A percentile compares a stretch with the other conserved stretches of the same genome.
Conservation (phyloP, 2,888 invertebrate species). For the Cataglyphis albicans region DNA sequence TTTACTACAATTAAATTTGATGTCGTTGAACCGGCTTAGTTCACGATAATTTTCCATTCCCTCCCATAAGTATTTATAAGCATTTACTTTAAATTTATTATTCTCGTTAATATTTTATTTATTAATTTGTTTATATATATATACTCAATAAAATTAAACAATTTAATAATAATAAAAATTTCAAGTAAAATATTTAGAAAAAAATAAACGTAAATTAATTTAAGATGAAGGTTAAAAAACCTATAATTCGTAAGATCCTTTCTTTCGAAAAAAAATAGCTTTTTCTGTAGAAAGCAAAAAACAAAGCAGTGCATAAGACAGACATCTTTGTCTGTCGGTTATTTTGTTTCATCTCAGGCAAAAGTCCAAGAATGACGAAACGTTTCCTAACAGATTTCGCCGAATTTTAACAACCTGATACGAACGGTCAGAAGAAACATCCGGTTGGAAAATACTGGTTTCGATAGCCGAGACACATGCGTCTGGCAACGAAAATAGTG, state of each 20-base stretch:
- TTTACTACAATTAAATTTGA: not conserved
- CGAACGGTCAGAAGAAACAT: slow-evolving; percentile 48
- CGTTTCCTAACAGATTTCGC: slow-evolving; percentile 67
- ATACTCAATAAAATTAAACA: slow-evolving; percentile 5
- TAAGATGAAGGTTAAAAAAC: not conserved
- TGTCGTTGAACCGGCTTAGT: not conserved
- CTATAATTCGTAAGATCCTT: not conserved
- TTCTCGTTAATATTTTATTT: not conserved
- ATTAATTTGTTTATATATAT: not conserved
- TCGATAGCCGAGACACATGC: slow-evolving; percentile 31
- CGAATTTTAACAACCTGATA: slow-evolving; percentile 51
- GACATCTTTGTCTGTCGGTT: not conserved
- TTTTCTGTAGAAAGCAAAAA: not conserved
- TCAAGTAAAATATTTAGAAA: slow-evolving; percentile 1
- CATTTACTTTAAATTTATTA: not conserved
- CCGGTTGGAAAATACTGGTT: slow-evolving; percentile 59
- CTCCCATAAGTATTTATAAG: slow-evolving; percentile 7
- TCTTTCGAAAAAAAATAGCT: not conserved
- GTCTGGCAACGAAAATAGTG: slow-evolving; percentile 66
- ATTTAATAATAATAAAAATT: not conserved
- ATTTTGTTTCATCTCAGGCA: slow-evolving; percentile 52
- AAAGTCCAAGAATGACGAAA: slow-evolving; percentile 70
- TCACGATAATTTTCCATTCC: not conserved
- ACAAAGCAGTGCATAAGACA: slow-evolving; percentile 11
- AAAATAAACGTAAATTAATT: not conserved